These are phyloP conservation scores for Prochilodus magdalenae DNA, from an alignment of 2,113 vertebrate genomes.

Conservation along the genomic window DNA sequence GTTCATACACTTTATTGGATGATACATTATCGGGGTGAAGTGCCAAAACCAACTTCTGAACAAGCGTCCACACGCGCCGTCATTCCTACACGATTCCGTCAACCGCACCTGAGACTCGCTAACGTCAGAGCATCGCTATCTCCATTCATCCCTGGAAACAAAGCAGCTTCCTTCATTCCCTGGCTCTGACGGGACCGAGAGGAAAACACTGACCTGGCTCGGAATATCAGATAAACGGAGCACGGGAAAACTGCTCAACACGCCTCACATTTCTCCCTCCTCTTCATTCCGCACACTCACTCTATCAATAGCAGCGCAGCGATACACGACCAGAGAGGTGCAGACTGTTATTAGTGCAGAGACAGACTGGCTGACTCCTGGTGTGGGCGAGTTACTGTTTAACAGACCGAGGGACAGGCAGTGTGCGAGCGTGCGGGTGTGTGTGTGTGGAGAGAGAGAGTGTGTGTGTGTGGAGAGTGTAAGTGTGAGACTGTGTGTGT, in stretches of 20 bases:
- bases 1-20: not conserved
- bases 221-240: not conserved
- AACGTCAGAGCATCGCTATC: not conserved
- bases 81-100: not conserved
- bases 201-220: not conserved
- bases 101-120: not conserved
- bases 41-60: not conserved
- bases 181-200: not conserved
- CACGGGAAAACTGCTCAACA: not conserved
- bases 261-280: not conserved
- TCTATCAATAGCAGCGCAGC: not conserved
- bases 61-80: not conserved
- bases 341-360: not conserved
- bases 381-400: constrained; percentile 12
- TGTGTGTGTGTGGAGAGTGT: not conserved
- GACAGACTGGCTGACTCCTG: not conserved
- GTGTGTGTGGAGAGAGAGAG: not conserved
- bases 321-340: not conserved
- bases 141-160: not conserved
- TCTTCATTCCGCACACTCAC: not conserved
- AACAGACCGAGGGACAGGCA: not conserved
- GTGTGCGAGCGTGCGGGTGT: too few species aligned
- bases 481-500: not conserved
- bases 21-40: not conserved
- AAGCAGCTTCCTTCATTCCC: not conserved